A percentile compares a stretch with the other conserved stretches of the same genome.
These are phyloP conservation scores for Ophioderma brevispina DNA, from an alignment of 35 echinoderm and acorn worm species.

Conservation along the genomic window DNA sequence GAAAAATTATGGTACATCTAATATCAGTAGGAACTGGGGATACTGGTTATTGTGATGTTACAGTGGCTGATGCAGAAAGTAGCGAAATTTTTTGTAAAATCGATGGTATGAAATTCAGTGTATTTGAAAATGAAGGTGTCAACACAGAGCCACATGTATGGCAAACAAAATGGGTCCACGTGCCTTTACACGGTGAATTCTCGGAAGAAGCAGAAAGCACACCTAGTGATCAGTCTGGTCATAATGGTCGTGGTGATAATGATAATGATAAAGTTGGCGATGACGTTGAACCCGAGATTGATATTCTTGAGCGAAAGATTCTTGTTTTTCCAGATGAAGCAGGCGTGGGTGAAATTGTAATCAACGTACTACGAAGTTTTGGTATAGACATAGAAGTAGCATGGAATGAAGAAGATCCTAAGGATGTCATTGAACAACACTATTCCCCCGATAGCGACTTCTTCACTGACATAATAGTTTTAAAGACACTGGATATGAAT, in stretches of 20 bases:
- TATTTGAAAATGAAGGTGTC: conserved; percentile 5
- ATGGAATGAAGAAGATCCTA: not conserved
- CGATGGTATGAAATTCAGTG: conserved; percentile 23
- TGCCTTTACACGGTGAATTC: not conserved
- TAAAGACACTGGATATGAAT: not conserved
- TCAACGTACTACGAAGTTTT: not conserved
- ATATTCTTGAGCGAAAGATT: not conserved
- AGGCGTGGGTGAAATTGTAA: not conserved
- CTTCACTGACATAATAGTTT: not conserved
- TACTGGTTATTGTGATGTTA: conserved; percentile 22
- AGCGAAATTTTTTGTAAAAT: conserved; percentile 36
- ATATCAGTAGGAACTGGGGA: not conserved
- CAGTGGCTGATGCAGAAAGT: conserved; percentile 41
- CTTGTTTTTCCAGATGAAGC: conserved; percentile 27
- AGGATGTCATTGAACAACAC: not conserved
- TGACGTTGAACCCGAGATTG: not conserved
- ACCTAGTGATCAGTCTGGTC: not conserved
- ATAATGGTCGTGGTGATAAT: not conserved
- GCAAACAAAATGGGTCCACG: conserved; percentile 17
- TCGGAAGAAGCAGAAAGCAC: not conserved
- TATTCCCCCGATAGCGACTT: not conserved
- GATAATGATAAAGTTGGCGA: not conserved
- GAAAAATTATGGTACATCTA: conserved; percentile 15
- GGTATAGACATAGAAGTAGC: not conserved
- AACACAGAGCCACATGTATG: conserved; percentile 18